A percentile compares a stretch with the other conserved stretches of the same genome.
Conservation (phyloP, 2,888 invertebrate genomes). For the Lochmaea crataegi region DNA sequence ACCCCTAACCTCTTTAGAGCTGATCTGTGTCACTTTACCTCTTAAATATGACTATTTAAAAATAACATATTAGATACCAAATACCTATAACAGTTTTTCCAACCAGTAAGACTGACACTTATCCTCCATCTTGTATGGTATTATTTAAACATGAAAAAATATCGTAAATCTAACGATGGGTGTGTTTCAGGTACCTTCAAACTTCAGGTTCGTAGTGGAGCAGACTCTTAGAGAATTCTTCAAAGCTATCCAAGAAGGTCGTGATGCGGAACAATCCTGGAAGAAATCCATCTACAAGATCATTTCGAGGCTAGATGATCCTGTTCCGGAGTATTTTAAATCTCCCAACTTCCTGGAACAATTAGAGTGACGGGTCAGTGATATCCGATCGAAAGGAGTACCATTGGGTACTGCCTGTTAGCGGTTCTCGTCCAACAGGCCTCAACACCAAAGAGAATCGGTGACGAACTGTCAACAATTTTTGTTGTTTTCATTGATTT, state of each 20-base stretch:
- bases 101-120: too few species aligned
- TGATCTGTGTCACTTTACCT: too few species aligned
- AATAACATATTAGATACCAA: too few species aligned
- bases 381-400: slow-evolving; percentile 56
- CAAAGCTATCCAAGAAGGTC: slow-evolving; percentile 96
- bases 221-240: slow-evolving; percentile 98
- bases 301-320: slow-evolving; percentile 98
- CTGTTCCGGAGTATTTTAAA: slow-evolving; percentile 99
- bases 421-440: slow-evolving; percentile 39
- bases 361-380: slow-evolving; percentile 79
- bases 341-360: slow-evolving; percentile 99
- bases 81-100: too few species aligned
- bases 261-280: slow-evolving; percentile 99
- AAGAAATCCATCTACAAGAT: slow-evolving; percentile 99
- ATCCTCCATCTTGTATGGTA: too few species aligned
- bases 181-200: slow-evolving; percentile 87
- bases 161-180: slow-evolving; percentile 1
- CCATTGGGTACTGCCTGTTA: slow-evolving; percentile 54
- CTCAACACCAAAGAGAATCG: slow-evolving; percentile 60
- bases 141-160: too few species aligned
- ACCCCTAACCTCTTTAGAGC: too few species aligned
- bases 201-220: slow-evolving; percentile 97
- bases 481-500: slow-evolving; percentile 59
- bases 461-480: slow-evolving; percentile 64
- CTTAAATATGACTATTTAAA: too few species aligned